Percentiles rank a stretch among this genome's conserved stretches.
Conservation (phyloP, 1,140 invertebrate genomes). For the Drosophila sp. region DNA sequence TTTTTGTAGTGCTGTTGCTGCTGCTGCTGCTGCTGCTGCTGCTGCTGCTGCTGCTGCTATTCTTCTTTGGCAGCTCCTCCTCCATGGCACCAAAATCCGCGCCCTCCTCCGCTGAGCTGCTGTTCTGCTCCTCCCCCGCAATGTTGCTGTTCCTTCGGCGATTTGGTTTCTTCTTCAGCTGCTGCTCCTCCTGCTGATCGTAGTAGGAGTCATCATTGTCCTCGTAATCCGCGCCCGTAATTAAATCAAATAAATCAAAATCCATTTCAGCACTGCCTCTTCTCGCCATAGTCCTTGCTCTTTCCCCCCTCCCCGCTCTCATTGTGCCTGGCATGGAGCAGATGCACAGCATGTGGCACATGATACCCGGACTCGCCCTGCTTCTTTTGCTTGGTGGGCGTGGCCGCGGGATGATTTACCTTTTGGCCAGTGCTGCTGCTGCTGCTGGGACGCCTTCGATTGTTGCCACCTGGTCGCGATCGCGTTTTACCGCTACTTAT, state of each 20-base stretch:
- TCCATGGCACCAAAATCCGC: slow-evolving; percentile 77
- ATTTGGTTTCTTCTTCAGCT: neutral
- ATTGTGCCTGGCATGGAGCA: slow-evolving; percentile 55
- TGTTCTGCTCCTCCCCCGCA: slow-evolving; percentile 38
- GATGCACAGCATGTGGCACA: slow-evolving; percentile 51
- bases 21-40: slow-evolving; percentile 9
- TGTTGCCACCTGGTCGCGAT: neutral
- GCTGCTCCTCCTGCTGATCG: slow-evolving; percentile 5
- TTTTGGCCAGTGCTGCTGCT: neutral
- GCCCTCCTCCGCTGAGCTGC: slow-evolving; percentile 73
- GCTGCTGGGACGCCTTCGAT: slow-evolving; percentile 11
- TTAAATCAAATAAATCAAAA: slow-evolving; percentile 63
- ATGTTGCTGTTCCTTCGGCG: neutral
- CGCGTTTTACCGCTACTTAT: slow-evolving; percentile 21
- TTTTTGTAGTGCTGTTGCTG: slow-evolving; percentile 7
- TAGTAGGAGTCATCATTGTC: slow-evolving; percentile 52
- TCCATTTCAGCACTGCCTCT: slow-evolving; percentile 14
- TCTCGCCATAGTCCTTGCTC: slow-evolving; percentile 8
- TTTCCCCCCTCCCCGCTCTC: slow-evolving; percentile 12
- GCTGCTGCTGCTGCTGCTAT: neutral
- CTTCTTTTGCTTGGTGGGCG: neutral
- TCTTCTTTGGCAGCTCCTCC: slow-evolving; percentile 30
- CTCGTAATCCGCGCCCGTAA: slow-evolving; percentile 57
- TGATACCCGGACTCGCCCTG: slow-evolving; percentile 23
- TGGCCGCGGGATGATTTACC: neutral